Percentiles rank a stretch among this genome's conserved stretches.
phyloP scores from a whole-genome alignment of 2,113 vertebrate genomes.

The Cricetomys ansorgei region DNA sequence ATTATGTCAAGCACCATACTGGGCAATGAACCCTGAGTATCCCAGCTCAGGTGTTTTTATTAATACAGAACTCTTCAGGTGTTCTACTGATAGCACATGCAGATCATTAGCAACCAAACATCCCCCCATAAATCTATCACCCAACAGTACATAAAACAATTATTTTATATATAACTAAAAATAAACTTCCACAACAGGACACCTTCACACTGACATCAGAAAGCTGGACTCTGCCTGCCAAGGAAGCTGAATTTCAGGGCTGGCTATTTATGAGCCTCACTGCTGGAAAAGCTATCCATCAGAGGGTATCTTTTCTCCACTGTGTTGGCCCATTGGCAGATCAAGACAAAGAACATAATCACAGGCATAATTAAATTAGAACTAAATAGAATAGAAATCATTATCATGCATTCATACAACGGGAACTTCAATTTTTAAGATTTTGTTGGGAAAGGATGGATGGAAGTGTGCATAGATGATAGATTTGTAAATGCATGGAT shows the following conservation, averaged over 20 bases:
- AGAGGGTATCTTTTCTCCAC: neutral
- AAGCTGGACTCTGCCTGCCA: neutral
- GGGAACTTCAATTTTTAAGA: neutral
- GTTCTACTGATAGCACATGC: too few relatives aligned
- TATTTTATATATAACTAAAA: too few relatives aligned
- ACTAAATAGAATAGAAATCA: neutral
- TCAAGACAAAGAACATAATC: neutral
- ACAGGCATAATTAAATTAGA: neutral
- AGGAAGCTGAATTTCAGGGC: neutral
- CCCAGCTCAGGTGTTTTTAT: too few relatives aligned
- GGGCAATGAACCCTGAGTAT: too few relatives aligned
- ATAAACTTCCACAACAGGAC: too few relatives aligned
- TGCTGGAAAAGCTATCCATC: neutral
- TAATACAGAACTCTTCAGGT: too few relatives aligned
- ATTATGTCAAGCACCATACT: too few relatives aligned
- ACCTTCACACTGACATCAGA: neutral
- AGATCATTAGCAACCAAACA: too few relatives aligned
- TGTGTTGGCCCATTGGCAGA: neutral
- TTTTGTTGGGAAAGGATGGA: neutral
- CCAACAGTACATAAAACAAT: too few relatives aligned
- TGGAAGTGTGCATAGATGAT: too few relatives aligned
- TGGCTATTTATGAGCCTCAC: neutral
- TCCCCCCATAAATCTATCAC: too few relatives aligned
- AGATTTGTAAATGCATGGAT: neutral
- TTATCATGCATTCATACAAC: neutral